These are phyloP conservation scores for Karalla daura DNA, from an alignment of 2,797 vertebrate species.

Conservation along the genomic window DNA sequence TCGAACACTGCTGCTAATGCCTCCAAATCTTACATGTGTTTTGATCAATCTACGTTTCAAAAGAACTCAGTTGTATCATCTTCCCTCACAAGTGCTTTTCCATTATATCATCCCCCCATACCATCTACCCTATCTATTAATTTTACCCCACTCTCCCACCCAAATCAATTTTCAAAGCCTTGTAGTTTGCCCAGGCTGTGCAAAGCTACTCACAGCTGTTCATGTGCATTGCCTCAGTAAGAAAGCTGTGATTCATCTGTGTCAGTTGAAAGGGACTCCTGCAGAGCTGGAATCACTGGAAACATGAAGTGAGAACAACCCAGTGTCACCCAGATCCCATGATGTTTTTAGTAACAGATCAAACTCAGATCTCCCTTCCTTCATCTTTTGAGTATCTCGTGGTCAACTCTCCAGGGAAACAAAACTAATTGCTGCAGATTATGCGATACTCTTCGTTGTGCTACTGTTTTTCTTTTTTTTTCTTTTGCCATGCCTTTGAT, in stretches of 20 bases:
- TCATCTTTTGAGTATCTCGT: not conserved
- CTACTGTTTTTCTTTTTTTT: too few species aligned
- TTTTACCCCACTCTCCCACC: constrained; percentile 4
- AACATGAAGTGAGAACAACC: not conserved
- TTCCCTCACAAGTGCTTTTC: constrained; percentile 18
- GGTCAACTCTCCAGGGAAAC: not conserved
- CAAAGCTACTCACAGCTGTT: too few species aligned
- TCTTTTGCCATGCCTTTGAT: not conserved
- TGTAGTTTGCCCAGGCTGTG: not conserved
- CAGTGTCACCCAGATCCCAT: constrained; percentile 27
- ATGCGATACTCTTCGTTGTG: too few species aligned
- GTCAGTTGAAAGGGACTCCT: too few species aligned
- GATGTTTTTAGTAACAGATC: not conserved
- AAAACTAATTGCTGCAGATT: not conserved
- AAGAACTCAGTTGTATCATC: not conserved
- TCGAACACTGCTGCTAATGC: not conserved
- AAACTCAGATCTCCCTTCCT: not conserved
- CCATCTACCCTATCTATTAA: not conserved
- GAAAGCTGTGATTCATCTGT: constrained; percentile 17
- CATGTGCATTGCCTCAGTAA: constrained; percentile 4
- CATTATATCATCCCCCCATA: not conserved
- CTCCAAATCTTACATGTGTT: not conserved
- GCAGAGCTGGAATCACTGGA: constrained; percentile 12
- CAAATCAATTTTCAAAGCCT: not conserved
- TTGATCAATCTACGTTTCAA: not conserved